Evolutionary conservation across 2,888 invertebrate species (phyloP), one percentile per base, ranked within the genome.

Genomic region (Eudasyphora cyanicolor): DNA sequence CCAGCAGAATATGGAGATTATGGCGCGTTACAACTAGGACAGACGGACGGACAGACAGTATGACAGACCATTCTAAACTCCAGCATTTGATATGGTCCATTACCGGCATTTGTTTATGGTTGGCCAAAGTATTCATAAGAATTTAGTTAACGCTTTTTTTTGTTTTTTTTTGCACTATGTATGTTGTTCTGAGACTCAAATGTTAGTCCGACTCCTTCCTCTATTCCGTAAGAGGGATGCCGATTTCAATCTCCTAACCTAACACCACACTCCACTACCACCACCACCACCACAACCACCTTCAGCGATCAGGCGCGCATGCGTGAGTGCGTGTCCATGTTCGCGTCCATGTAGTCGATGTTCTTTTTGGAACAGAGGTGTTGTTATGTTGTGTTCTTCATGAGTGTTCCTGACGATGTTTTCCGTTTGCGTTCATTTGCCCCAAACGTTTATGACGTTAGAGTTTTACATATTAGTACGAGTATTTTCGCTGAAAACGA

Each of bases 301-400:
- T 57, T 21, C 21, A 10, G n/a, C 19, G 17, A 14, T n/a, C 64
- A 38, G 8, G 17, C 17, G 10, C 38, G 67, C 71, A 81, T 84
- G 84, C 84, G 84, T 84, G 84, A 84, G 84, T 84, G 84, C 81
- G 81, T 84, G 81, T 67, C 21, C 38, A 21, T 38, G 73, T 54
- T 17, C 38, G 24, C 71, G 35, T 79, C 69, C 60, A 73, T 77
- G 76, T 76, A 70, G 49, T 74, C 70, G 57, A 1, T 32, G 17
- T 62, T 62, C 17, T 67, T 35, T 64, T 42, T 19, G 32, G 3
- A 19, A n/a, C 24, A 81, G 73, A 79, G 81, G 78, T 84, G 84
- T 67, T 81, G 83, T 76, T 75, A 74, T 38, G 42, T 42, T 21
- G 42, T 67, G 67, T 67, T 67, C 2, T 38, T 71, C 70, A 35